Percentiles rank a stretch among this genome's conserved stretches.
phyloP scores from a whole-genome alignment of 2,113 vertebrate genomes.

The Nettapus auritus region DNA sequence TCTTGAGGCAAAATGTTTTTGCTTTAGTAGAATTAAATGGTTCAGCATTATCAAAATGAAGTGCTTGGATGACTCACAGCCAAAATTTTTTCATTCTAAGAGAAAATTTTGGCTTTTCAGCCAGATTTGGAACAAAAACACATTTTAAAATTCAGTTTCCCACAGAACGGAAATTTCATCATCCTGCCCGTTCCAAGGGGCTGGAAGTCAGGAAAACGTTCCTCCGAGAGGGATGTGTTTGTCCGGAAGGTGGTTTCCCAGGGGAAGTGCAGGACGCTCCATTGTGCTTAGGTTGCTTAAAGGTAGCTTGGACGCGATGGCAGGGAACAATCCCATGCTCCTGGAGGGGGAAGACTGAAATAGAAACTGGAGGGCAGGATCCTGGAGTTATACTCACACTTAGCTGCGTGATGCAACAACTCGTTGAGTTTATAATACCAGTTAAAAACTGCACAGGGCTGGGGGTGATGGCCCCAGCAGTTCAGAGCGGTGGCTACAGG shows the following conservation, averaged over 20 bases:
- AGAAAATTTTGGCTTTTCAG: neutral
- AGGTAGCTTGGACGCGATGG: neutral
- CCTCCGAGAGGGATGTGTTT: conserved; percentile 1
- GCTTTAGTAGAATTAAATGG: neutral
- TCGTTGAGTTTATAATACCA: neutral
- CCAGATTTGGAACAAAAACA: neutral
- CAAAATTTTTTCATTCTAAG: neutral
- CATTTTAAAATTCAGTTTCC: neutral
- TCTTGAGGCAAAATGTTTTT: neutral
- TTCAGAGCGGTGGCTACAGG: rapidly evolving
- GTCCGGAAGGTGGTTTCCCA: conserved; percentile 39
- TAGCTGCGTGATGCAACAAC: neutral
- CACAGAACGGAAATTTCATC: conserved; percentile 33
- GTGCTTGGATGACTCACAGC: neutral
- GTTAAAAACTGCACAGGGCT: neutral
- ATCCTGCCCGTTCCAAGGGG: neutral
- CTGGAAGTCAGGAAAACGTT: neutral
- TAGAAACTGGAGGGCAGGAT: neutral
- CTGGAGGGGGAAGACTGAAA: neutral
- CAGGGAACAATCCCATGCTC: neutral
- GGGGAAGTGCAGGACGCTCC: neutral
- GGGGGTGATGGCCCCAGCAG: neutral
- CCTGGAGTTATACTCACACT: neutral
- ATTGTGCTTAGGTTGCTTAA: conserved; percentile 35
- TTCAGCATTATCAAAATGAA: neutral